These are phyloP conservation scores for Phylloscopus trochilus DNA, from an alignment of 2,113 vertebrate genomes.

Conservation along the genomic window DNA sequence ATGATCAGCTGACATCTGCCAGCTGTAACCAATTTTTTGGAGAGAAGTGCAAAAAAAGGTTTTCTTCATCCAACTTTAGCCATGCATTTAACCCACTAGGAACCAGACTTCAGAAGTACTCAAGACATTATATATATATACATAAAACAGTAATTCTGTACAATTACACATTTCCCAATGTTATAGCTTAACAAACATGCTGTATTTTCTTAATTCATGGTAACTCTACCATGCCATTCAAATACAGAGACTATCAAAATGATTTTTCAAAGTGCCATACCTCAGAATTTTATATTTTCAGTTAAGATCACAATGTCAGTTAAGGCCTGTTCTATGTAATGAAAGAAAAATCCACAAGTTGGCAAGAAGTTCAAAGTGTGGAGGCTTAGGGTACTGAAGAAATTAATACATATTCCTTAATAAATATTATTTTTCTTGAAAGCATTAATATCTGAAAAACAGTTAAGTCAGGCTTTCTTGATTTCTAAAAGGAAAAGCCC, in stretches of 20 bases:
- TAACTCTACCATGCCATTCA: slow-evolving; percentile 57
- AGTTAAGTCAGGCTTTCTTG: neutral
- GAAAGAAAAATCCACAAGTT: slow-evolving; percentile 48
- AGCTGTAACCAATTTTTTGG: slow-evolving; percentile 38
- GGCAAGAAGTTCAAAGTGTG: neutral
- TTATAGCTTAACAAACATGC: slow-evolving; percentile 68
- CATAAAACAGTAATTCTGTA: slow-evolving; percentile 56
- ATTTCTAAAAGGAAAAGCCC: slow-evolving; percentile 15
- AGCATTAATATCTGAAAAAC: slow-evolving; percentile 37
- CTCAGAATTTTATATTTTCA: slow-evolving; percentile 48
- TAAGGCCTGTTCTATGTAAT: slow-evolving; percentile 52
- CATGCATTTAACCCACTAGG: slow-evolving; percentile 39
- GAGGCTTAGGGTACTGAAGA: slow-evolving; percentile 18
- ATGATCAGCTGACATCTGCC: slow-evolving; percentile 21
- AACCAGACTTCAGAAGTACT: slow-evolving; percentile 51
- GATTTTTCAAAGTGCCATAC: slow-evolving; percentile 58
- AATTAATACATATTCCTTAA: neutral
- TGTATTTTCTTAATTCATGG: slow-evolving; percentile 67
- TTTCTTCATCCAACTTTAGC: slow-evolving; percentile 40
- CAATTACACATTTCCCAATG: slow-evolving; percentile 60
- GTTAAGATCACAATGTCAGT: slow-evolving; percentile 49
- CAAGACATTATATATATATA: slow-evolving; percentile 41
- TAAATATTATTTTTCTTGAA: slow-evolving; percentile 40
- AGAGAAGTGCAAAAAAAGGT: slow-evolving; percentile 64
- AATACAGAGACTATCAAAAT: slow-evolving; percentile 67